A percentile compares a stretch with the other conserved stretches of the same genome.
Conservation (phyloP, 2,113 vertebrate species). For the Grus americana region DNA sequence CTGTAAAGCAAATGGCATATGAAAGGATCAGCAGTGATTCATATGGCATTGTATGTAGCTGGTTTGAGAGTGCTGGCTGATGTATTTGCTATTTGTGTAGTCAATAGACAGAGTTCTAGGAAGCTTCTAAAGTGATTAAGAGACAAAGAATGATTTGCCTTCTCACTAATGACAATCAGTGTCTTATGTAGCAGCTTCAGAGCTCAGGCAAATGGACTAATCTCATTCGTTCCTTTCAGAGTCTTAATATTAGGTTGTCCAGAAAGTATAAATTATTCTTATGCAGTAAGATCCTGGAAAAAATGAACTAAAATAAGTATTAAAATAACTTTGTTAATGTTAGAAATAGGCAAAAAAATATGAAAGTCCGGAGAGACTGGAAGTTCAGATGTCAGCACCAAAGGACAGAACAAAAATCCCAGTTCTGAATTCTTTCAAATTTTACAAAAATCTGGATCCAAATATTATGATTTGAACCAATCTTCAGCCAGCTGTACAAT, state of each 20-base stretch:
- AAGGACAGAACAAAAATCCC: background rate
- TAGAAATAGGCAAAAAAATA: background rate
- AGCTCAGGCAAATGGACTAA: background rate
- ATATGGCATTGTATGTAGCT: background rate
- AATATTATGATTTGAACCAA: background rate
- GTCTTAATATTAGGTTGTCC: background rate
- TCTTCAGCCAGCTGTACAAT: background rate
- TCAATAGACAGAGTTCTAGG: slow-evolving; percentile 15
- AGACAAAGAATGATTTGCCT: slow-evolving; percentile 33
- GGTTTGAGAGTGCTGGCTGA: background rate
- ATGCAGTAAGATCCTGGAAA: background rate
- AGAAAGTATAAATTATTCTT: background rate
- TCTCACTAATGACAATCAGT: background rate
- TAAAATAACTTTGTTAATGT: background rate
- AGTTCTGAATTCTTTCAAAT: background rate
- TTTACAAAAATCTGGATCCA: background rate
- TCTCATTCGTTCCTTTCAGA: background rate
- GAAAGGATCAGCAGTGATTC: slow-evolving; percentile 15
- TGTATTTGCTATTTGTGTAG: slow-evolving; percentile 49
- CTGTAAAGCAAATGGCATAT: background rate
- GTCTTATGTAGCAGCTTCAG: background rate
- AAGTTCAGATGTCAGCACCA: background rate
- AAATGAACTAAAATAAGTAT: background rate
- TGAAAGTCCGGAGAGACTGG: background rate
- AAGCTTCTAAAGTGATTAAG: slow-evolving; percentile 21